phyloP scores from a whole-genome alignment of 2,113 vertebrate species.

The Plecturocebus donacophilus region DNA sequence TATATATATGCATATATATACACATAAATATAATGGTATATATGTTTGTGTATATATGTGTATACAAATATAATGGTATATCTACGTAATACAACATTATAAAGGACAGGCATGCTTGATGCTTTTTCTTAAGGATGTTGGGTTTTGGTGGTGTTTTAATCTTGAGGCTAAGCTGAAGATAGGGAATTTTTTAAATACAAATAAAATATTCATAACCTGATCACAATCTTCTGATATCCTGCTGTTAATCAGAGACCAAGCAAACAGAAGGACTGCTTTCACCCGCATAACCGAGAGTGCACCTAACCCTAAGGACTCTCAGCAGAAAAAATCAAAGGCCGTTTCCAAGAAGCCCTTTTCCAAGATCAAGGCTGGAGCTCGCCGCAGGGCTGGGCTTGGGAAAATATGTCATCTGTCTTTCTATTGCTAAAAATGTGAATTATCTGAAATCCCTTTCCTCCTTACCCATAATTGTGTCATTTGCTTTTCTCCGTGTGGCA shows the following conservation, averaged over 20 bases:
- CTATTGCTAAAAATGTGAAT: not conserved
- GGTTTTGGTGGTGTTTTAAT: not conserved
- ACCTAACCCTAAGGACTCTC: accelerated
- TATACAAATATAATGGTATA: not conserved
- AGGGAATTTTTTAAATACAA: not conserved
- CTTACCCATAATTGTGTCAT: not conserved
- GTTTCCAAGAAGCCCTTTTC: not conserved
- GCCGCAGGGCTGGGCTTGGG: not conserved
- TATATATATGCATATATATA: too few species aligned
- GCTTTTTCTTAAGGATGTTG: not conserved
- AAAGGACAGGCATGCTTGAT: not conserved
- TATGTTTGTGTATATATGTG: too few species aligned
- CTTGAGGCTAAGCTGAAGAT: not conserved
- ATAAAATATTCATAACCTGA: not conserved
- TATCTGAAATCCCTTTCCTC: not conserved
- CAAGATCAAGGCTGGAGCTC: not conserved
- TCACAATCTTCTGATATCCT: not conserved
- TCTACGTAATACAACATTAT: not conserved
- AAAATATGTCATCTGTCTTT: not conserved
- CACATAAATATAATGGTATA: too few species aligned
- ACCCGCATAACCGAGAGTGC: accelerated
- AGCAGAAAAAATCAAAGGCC: accelerated
- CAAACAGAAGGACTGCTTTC: too few species aligned
- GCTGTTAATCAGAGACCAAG: not conserved
- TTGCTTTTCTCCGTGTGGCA: not conserved